Evolutionary conservation across 2,113 vertebrate genomes (phyloP).

Genomic region (Anas platyrhynchos): DNA sequence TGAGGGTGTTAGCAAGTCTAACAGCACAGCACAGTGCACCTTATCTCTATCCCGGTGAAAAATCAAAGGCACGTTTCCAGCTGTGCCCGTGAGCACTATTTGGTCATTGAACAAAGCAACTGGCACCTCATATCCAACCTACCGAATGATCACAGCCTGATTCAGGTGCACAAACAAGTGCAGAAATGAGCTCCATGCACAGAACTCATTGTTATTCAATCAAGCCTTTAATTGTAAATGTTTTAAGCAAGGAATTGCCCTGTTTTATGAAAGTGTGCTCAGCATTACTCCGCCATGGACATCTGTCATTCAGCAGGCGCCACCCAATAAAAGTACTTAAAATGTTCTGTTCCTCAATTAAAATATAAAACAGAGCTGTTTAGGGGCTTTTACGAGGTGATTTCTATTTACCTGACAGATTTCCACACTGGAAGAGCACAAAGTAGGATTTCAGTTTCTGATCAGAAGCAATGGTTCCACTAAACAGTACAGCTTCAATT

Average conservation of each 20-base stretch:
- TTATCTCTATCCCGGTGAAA: slow-evolving; percentile 36
- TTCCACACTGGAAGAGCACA: slow-evolving; percentile 46
- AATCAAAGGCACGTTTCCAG: slow-evolving; percentile 70
- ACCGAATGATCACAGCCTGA: slow-evolving; percentile 16
- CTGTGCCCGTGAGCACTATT: slow-evolving; percentile 36
- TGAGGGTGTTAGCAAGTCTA: slow-evolving; percentile 9
- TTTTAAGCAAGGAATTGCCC: slow-evolving; percentile 61
- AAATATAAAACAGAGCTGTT: slow-evolving; percentile 72
- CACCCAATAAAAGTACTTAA: slow-evolving; percentile 71
- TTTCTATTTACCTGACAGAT: slow-evolving; percentile 72
- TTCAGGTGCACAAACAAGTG: slow-evolving; percentile 63
- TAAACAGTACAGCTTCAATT: not conserved
- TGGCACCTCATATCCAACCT: slow-evolving; percentile 47
- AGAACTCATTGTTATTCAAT: slow-evolving; percentile 59
- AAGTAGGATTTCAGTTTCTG: slow-evolving; percentile 49
- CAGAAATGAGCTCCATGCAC: slow-evolving; percentile 45
- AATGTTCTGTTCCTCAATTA: slow-evolving; percentile 73
- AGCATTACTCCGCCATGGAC: slow-evolving; percentile 19
- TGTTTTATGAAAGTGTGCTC: slow-evolving; percentile 66
- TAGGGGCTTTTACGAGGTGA: slow-evolving; percentile 65
- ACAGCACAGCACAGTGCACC: not conserved
- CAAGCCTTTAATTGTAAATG: slow-evolving; percentile 62
- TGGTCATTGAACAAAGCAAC: slow-evolving; percentile 51
- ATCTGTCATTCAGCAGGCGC: slow-evolving; percentile 72
- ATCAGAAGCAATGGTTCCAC: slow-evolving; percentile 11